Base-by-base conservation (phyloP, 2,113 vertebrate genomes). In the Xiphophorus maculatus region DNA sequence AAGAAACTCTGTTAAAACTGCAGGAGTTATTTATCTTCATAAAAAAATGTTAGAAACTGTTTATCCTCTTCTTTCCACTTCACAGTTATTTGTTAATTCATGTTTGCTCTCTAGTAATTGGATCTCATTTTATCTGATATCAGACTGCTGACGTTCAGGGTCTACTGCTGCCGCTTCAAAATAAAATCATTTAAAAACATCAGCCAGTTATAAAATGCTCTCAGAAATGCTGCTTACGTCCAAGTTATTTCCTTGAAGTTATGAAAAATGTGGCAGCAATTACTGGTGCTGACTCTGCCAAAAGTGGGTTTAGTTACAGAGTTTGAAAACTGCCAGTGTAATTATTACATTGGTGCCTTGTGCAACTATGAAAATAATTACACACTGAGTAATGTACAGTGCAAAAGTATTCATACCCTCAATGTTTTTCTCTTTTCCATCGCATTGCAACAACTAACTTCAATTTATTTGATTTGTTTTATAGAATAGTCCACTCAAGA, bases 231-330 rank as follows among this genome's bases (percentile, higher is more conserved):
- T 58, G 19, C 51, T 58, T 58, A 25, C 25, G 10, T 58, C 51
- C 51, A 58, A 58, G 51, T 58, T 58, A 58, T 58, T 58, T 58
- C 51, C 51, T 58, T 58, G 51, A 58, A 58, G 51, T 58, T 58
- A 58, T 58, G 51, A n/a, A 58, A 58, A 58, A 58, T 58, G 25
- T 58, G 51, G 51, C 51, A 58, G 51, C 51, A 58, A n/a, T 58
- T 58, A n/a, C 51, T 58, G 17, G 51, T 58, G 51, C 51, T 58
- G 62, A 63, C 33, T 40, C 65, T 27, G 65, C 65, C 19, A 27
- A 27, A 66, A 4, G 19, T 66, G n/a, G n/a, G 13, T 17, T 40
- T 42, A 44, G 12, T 67, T 42, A 40, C 66, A 67, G 66, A 44
- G 37, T 58, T 29, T 71, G 7, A 40, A 27, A 19, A n/a, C n/a